Evolutionary conservation across 53 echinoderm and acorn worm genomes (phyloP).

Genomic region (Astropecten irregularis): DNA sequence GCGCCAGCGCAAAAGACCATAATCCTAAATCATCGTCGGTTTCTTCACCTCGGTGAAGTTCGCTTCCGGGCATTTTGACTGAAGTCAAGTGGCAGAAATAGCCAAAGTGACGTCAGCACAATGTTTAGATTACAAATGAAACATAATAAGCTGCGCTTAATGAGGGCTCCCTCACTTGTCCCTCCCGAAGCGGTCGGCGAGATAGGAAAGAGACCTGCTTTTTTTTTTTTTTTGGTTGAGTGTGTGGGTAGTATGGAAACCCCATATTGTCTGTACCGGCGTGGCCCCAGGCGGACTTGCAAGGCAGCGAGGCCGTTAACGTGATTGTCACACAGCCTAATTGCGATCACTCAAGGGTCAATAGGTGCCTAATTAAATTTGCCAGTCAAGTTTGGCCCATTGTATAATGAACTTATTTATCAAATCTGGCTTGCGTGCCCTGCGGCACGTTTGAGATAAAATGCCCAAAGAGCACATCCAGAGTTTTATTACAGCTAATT

Average conservation of each 20-base stretch:
- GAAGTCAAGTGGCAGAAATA: not conserved
- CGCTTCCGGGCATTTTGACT: no score
- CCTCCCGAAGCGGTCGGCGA: not conserved
- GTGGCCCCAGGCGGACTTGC: slow-evolving; percentile 23
- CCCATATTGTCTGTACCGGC: slow-evolving; percentile 11
- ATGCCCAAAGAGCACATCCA: not conserved
- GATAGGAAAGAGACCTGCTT: not conserved
- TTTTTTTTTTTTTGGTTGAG: not conserved
- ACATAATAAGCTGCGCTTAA: slow-evolving; percentile 31
- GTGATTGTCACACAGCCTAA: slow-evolving; percentile 53
- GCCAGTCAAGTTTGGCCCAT: not conserved
- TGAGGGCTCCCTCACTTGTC: slow-evolving; percentile 28
- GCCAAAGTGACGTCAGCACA: not conserved
- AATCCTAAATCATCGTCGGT: no score
- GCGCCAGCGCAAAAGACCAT: no score
- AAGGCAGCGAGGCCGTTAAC: not conserved
- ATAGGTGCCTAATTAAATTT: slow-evolving; percentile 54
- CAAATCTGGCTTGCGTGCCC: slow-evolving; percentile 2
- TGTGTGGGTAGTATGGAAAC: no score
- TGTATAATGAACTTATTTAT: slow-evolving; percentile 12
- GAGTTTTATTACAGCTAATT: slow-evolving; percentile 48
- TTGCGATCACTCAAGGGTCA: slow-evolving; percentile 40
- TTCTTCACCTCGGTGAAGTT: no score
- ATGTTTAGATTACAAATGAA: slow-evolving; percentile 50
- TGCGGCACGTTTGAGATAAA: not conserved